phyloP scores from a whole-genome alignment of 2,888 invertebrate species.

The Meteorus cinctellus region DNA sequence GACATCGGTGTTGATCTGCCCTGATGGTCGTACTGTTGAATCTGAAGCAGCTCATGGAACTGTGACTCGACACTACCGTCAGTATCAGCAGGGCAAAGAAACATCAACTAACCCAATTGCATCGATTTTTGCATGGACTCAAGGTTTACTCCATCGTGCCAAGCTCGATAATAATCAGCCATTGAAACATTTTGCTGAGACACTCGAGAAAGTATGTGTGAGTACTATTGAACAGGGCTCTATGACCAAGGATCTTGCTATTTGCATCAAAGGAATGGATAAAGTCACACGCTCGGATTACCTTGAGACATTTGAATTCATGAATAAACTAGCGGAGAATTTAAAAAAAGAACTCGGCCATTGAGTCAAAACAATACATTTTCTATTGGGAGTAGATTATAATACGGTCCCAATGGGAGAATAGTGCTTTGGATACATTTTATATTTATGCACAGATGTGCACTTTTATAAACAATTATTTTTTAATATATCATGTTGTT shows the following conservation, averaged over 20 bases:
- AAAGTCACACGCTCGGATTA: slow-evolving; percentile 87
- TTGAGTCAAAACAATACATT: slow-evolving; percentile 72
- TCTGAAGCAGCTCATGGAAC: slow-evolving; percentile 99
- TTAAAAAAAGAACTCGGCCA: slow-evolving; percentile 79
- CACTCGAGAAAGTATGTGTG: slow-evolving; percentile 92
- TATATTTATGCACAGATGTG: neutral
- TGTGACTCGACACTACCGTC: slow-evolving; percentile 91
- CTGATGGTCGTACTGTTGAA: slow-evolving; percentile 98
- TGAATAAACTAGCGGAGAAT: slow-evolving; percentile 95
- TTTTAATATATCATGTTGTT: too few species aligned
- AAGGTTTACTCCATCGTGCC: slow-evolving; percentile 94
- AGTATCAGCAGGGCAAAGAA: slow-evolving; percentile 95
- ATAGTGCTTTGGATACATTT: neutral
- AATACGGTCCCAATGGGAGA: neutral
- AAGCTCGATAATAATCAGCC: slow-evolving; percentile 90
- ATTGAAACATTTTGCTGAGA: slow-evolving; percentile 87
- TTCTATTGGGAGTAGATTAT: slow-evolving; percentile 22
- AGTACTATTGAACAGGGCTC: slow-evolving; percentile 95
- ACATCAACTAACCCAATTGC: slow-evolving; percentile 99
- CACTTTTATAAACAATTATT: neutral
- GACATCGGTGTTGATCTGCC: slow-evolving; percentile 97
- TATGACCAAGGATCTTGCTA: slow-evolving; percentile 99
- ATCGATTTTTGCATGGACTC: slow-evolving; percentile 99
- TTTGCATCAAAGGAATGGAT: slow-evolving; percentile 96
- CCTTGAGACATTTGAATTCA: slow-evolving; percentile 96